These are phyloP conservation scores for Sphaeramia orbicularis DNA, from an alignment of 2,797 vertebrate species.

Conservation along the genomic window DNA sequence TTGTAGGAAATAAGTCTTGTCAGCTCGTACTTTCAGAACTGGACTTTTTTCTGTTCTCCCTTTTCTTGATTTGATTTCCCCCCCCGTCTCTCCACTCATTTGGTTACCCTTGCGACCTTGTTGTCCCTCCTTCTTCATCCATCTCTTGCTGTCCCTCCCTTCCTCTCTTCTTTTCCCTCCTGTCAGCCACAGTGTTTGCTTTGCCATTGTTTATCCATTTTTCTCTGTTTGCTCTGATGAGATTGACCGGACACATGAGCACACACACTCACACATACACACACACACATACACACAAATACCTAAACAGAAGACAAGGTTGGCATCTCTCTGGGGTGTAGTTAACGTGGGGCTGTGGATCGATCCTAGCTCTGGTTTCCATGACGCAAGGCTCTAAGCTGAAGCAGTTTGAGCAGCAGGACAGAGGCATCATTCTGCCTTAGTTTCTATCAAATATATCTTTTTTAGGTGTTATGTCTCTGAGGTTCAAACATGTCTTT, in stretches of 20 bases:
- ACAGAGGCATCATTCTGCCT: slow-evolving; percentile 58
- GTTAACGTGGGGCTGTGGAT: slow-evolving; percentile 76
- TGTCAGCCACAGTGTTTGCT: slow-evolving; percentile 72
- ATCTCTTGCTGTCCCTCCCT: slow-evolving; percentile 31
- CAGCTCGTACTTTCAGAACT: slow-evolving; percentile 50
- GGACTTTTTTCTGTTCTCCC: slow-evolving; percentile 18
- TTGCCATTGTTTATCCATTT: slow-evolving; percentile 83
- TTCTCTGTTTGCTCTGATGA: slow-evolving; percentile 80
- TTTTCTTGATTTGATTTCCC: slow-evolving; percentile 11
- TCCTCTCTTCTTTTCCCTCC: slow-evolving; percentile 48
- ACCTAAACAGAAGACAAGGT: slow-evolving; percentile 77
- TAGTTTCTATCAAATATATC: slow-evolving; percentile 60
- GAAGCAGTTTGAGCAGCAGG: slow-evolving; percentile 61
- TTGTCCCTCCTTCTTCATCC: slow-evolving; percentile 23
- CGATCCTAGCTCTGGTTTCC: slow-evolving; percentile 81
- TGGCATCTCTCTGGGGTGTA: slow-evolving; percentile 77
- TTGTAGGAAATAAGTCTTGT: slow-evolving; percentile 64
- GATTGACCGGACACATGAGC: slow-evolving; percentile 68
- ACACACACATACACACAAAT: slow-evolving; percentile 46
- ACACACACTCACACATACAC: slow-evolving; percentile 27
- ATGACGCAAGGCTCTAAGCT: slow-evolving; percentile 71
- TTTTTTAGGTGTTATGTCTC: slow-evolving; percentile 36
- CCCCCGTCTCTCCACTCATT: slow-evolving; percentile 24
- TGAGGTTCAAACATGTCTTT: slow-evolving; percentile 31
- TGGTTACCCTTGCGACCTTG: slow-evolving; percentile 63